A percentile compares a stretch with the other conserved stretches of the same genome.
These are phyloP conservation scores for Iphiclides podalirius DNA, from an alignment of 2,888 invertebrate species.

Conservation along the genomic window DNA sequence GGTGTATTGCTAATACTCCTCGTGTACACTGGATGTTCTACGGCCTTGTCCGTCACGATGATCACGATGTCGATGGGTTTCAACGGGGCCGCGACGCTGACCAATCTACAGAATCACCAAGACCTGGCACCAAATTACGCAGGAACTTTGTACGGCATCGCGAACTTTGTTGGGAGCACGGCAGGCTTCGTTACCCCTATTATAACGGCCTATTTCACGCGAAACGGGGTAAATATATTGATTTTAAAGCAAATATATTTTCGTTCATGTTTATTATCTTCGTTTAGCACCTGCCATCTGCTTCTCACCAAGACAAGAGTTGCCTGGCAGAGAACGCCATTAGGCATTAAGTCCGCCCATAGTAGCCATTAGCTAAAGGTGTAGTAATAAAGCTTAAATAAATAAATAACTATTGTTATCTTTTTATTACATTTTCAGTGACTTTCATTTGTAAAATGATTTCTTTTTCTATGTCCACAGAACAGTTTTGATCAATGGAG, in stretches of 20 bases:
- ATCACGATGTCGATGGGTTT: constrained; percentile 85
- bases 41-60: constrained; percentile 80
- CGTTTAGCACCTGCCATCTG: too few relatives aligned
- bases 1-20: constrained; percentile 74
- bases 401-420: too few relatives aligned
- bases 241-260: neutral
- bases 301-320: too few relatives aligned
- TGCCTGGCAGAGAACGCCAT: too few relatives aligned
- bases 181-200: constrained; percentile 87
- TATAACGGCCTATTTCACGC: constrained; percentile 84
- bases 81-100: constrained; percentile 82
- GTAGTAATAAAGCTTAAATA: too few relatives aligned
- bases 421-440: too few relatives aligned
- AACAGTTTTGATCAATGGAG: constrained; percentile 87
- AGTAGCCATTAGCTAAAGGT: too few relatives aligned
- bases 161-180: constrained; percentile 85
- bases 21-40: constrained; percentile 82
- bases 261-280: too few relatives aligned
- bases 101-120: constrained; percentile 84
- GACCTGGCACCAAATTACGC: constrained; percentile 90
- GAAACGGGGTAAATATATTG: constrained; percentile 62
- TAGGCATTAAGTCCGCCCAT: too few relatives aligned
- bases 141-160: constrained; percentile 88
- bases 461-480: constrained; percentile 74
- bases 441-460: too few relatives aligned